Base-by-base conservation (phyloP, 1,140 invertebrate genomes). In the Schmidtea mediterranea region DNA sequence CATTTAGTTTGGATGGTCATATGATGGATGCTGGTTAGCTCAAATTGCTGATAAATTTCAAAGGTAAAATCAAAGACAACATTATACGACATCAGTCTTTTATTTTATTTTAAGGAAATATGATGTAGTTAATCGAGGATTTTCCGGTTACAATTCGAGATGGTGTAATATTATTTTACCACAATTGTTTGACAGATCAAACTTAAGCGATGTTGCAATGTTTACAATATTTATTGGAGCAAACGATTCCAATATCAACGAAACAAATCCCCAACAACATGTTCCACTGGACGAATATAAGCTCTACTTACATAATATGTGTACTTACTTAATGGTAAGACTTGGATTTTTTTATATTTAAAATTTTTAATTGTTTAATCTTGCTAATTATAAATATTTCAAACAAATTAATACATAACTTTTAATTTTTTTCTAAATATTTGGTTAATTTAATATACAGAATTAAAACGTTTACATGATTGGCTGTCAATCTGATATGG, bases 111-210 rank as follows among this genome's bases (percentile, higher is more conserved):
- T 32, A 6, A 32, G 26, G 10, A 32, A 32, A 32, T 65, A 62
- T 58, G 66, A 68, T 57, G 58, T 68, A 0, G 53, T 68, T 2
- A 57, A 56, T 36, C 51, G 66, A 18, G 66, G 66, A 12, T 67
- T 66, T 53, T 65, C 63, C 36, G 66, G 66, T 0, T 68, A 68
- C 51, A 68, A 63, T 48, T 56, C 55, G 9, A 54, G 60, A 16
- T 61, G 55, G 52, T 59, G 59, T 49, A 57, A 57, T 18, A 49
- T 59, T 10, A 57, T 66, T 18, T 50, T 67, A 18, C 59, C 62
- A 19, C 50, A 56, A 36, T 36, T 68, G 2, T 51, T 67, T 12
- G 52, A 48, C 23, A 49, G 52, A 37, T 51, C 55, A 26, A 47
- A 57, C 46, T 53, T 57, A 10, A 48, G 57, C 26, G 49, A 57